Conservation (phyloP, 2,888 invertebrate genomes). For the Caradrina clavipalpis region DNA sequence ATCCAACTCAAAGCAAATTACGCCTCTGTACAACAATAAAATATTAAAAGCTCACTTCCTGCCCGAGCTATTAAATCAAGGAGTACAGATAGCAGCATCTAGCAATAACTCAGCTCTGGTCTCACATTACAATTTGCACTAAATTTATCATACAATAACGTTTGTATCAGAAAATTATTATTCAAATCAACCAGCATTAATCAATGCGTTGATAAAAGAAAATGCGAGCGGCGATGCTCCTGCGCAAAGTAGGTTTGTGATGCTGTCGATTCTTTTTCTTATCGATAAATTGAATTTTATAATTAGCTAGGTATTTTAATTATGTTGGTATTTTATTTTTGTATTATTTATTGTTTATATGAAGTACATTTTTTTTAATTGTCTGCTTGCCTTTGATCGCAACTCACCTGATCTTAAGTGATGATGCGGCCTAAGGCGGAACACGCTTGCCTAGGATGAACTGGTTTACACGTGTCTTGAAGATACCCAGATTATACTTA, state of each 20-base stretch:
- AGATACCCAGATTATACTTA: too few relatives aligned
- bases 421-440: too few relatives aligned
- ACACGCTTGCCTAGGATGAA: too few relatives aligned
- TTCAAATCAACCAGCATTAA: conserved; percentile 90
- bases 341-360: too few relatives aligned
- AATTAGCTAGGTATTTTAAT: neutral
- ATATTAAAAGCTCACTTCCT: conserved; percentile 60
- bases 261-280: conserved; percentile 33
- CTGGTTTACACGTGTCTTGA: too few relatives aligned
- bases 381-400: too few relatives aligned
- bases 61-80: conserved; percentile 62
- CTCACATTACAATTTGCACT: conserved; percentile 90
- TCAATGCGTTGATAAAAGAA: conserved; percentile 90
- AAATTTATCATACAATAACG: conserved; percentile 91
- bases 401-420: too few relatives aligned
- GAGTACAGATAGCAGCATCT: conserved; percentile 60
- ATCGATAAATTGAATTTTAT: conserved; percentile 19
- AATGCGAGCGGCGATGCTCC: conserved; percentile 86
- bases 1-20: conserved; percentile 41
- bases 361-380: too few relatives aligned
- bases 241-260: conserved; percentile 76
- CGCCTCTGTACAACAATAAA: conserved; percentile 48
- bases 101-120: conserved; percentile 68
- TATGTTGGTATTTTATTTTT: too few relatives aligned
- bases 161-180: conserved; percentile 90